Evolutionary conservation across 2,797 vertebrate genomes (phyloP).

Genomic region (Florisuga fusca): DNA sequence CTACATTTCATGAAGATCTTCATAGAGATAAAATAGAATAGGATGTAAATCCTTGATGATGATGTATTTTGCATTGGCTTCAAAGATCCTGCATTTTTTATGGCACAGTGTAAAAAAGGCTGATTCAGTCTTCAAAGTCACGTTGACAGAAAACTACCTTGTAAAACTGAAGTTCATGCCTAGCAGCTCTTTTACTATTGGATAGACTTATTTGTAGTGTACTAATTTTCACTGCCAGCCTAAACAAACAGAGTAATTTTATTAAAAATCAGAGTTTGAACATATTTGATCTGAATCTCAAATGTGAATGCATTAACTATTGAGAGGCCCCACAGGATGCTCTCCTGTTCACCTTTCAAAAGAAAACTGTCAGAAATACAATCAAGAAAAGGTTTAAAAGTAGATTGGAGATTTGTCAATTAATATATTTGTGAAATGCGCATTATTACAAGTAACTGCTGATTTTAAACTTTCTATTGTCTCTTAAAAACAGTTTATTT

Average conservation of each 20-base stretch:
- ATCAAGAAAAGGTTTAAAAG: not conserved
- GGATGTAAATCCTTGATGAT: not conserved
- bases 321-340: not conserved
- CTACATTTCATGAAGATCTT: not conserved
- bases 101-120: not conserved
- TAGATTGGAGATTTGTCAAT: not conserved
- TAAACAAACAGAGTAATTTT: slow-evolving; percentile 5
- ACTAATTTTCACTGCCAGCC: not conserved
- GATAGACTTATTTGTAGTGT: not conserved
- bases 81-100: not conserved
- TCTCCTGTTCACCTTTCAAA: not conserved
- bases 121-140: not conserved
- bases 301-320: not conserved
- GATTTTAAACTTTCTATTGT: not conserved
- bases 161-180: not conserved
- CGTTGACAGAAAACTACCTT: not conserved
- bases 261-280: not conserved
- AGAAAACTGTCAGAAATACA: not conserved
- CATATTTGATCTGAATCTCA: not conserved
- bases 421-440: not conserved
- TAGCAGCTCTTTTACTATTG: not conserved
- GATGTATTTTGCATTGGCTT: not conserved
- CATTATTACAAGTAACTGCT: not conserved
- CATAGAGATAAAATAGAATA: not conserved
- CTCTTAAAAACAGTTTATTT: not conserved